Evolutionary conservation across 2,888 invertebrate genomes (phyloP).

Genomic region (Oscheius sp.): DNA sequence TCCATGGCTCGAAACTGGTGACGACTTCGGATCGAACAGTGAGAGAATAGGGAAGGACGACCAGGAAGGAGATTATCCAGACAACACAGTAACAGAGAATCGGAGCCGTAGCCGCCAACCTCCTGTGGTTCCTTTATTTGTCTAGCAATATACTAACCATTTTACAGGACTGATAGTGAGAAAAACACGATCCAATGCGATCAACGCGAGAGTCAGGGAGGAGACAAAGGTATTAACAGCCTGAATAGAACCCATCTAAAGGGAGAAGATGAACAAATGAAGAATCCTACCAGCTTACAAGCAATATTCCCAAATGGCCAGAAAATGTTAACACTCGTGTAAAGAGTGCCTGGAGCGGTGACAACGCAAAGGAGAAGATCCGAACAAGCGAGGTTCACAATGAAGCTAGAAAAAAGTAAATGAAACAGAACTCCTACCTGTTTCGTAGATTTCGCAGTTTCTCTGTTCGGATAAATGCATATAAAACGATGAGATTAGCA

Average conservation of each 20-base stretch:
- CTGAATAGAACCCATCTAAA: constrained; percentile 64
- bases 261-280: not conserved
- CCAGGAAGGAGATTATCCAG: constrained; percentile 65
- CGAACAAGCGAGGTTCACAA: constrained; percentile 67
- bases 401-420: constrained; percentile 56
- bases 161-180: constrained; percentile 67
- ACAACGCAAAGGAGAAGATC: constrained; percentile 66
- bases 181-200: constrained; percentile 67
- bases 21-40: constrained; percentile 63
- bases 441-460: constrained; percentile 66
- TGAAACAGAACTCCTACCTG: constrained; percentile 32
- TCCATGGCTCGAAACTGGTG: constrained; percentile 62
- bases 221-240: constrained; percentile 70
- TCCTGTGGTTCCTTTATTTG: too few species aligned
- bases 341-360: constrained; percentile 67
- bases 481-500: constrained; percentile 63
- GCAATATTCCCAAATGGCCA: constrained; percentile 68
- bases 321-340: constrained; percentile 65
- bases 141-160: constrained; percentile 52
- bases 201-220: constrained; percentile 66
- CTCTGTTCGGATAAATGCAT: constrained; percentile 59
- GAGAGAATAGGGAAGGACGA: constrained; percentile 66
- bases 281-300: constrained; percentile 59
- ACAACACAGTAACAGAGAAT: constrained; percentile 62
- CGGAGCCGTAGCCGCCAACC: constrained; percentile 66